phyloP scores from a whole-genome alignment of 2,797 vertebrate species.

The Chelmon rostratus region DNA sequence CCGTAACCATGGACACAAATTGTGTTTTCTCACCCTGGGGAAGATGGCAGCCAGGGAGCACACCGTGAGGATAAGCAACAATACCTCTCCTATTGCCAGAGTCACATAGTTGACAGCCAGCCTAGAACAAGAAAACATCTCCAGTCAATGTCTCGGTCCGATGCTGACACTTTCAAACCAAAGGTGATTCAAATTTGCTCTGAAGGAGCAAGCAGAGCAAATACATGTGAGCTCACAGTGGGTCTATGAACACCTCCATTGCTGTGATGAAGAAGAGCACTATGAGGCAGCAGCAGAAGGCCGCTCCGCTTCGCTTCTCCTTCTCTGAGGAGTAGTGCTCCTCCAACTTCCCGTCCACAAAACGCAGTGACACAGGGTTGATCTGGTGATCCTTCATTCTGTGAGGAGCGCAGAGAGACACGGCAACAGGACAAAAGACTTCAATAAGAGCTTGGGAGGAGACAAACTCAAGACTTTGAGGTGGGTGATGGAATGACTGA shows the following conservation, averaged over 20 bases:
- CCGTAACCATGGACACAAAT: background rate
- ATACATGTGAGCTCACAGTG: conserved; percentile 82
- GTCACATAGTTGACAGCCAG: conserved; percentile 94
- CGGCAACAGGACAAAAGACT: background rate
- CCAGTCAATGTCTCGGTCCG: background rate
- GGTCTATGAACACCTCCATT: conserved; percentile 93
- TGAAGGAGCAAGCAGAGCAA: background rate
- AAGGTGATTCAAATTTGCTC: background rate
- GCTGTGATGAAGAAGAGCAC: conserved; percentile 91
- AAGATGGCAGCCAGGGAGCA: conserved; percentile 94
- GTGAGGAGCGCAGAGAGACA: conserved; percentile 32
- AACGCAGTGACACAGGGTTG: conserved; percentile 88
- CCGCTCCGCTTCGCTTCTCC: conserved; percentile 92
- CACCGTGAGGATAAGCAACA: conserved; percentile 91
- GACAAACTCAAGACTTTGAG: background rate
- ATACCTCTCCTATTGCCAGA: conserved; percentile 89
- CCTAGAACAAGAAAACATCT: conserved; percentile 76
- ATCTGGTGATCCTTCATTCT: conserved; percentile 91
- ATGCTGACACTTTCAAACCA: background rate
- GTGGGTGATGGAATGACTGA: background rate
- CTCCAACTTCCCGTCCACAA: conserved; percentile 91
- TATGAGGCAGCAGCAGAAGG: conserved; percentile 93
- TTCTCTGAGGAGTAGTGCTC: conserved; percentile 93
- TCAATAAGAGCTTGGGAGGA: background rate
- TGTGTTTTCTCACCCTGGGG: conserved; percentile 84